phyloP scores from a whole-genome alignment of 2,113 vertebrate genomes.

The Larimichthys polyactis region DNA sequence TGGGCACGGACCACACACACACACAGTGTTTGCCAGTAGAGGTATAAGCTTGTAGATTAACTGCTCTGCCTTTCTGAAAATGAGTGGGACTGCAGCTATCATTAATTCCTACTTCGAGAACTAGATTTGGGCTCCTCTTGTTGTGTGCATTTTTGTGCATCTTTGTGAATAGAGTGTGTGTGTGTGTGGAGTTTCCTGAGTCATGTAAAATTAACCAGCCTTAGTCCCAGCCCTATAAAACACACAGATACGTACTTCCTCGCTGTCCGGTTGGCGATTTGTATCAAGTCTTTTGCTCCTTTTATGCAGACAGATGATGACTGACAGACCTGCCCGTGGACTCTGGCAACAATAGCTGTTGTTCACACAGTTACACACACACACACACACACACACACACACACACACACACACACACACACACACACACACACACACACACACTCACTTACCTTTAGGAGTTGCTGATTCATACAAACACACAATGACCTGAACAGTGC shows the following conservation, averaged over 20 bases:
- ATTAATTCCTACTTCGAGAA: constrained; percentile 58
- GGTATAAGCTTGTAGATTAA: constrained; percentile 48
- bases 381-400: not conserved
- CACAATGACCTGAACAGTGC: constrained; percentile 27
- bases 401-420: too few relatives aligned
- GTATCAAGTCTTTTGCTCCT: constrained; percentile 10
- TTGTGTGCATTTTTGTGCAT: not conserved
- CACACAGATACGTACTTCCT: not conserved
- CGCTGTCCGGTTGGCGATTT: constrained; percentile 10
- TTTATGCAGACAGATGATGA: constrained; percentile 45
- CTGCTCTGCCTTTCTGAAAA: constrained; percentile 47
- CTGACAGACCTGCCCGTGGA: constrained; percentile 38
- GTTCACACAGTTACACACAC: constrained; percentile 8
- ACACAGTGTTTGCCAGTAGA: constrained; percentile 16
- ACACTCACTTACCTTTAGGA: not conserved
- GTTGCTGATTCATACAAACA: constrained; percentile 34
- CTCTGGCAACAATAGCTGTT: constrained; percentile 35
- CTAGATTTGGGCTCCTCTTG: constrained; percentile 26
- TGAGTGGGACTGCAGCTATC: constrained; percentile 42
- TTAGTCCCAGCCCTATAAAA: constrained; percentile 14
- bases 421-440: not conserved
- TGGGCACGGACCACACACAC: not conserved
- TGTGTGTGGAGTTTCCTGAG: constrained; percentile 30
- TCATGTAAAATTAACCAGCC: constrained; percentile 52
- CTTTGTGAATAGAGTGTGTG: constrained; percentile 1